These are phyloP conservation scores for Lanius ludovicianus DNA, from an alignment of 2,113 vertebrate genomes.

Conservation along the genomic window DNA sequence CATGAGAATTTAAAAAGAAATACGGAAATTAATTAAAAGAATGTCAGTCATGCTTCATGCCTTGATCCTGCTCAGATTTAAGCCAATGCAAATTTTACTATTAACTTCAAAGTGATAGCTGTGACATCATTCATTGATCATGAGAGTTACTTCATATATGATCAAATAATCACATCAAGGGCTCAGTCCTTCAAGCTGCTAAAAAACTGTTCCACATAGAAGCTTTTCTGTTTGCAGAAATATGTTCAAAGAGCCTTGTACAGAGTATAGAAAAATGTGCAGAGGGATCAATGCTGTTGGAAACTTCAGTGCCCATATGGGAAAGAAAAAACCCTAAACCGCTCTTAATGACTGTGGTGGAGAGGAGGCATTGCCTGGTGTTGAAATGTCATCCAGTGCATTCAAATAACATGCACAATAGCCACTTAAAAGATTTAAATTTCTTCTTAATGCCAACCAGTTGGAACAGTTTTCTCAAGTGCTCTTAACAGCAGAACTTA, in stretches of 20 bases:
- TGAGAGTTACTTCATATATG: conserved; percentile 30
- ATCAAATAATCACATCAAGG: conserved; percentile 52
- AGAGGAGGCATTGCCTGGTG: conserved; percentile 53
- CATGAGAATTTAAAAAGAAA: conserved; percentile 50
- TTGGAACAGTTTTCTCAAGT: conserved; percentile 28
- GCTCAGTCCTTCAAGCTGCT: conserved; percentile 33
- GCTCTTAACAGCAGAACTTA: background rate
- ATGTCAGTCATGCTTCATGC: conserved; percentile 12
- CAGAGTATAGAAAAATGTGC: conserved; percentile 33
- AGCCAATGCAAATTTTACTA: conserved; percentile 28
- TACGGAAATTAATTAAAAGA: conserved; percentile 40
- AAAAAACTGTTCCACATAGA: conserved; percentile 39
- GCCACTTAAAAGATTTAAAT: conserved; percentile 54
- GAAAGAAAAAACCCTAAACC: background rate
- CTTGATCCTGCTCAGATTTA: conserved; percentile 39
- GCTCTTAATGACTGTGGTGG: conserved; percentile 33
- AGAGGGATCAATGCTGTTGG: conserved; percentile 29
- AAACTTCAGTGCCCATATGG: conserved; percentile 55
- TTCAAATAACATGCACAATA: conserved; percentile 45
- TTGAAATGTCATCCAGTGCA: conserved; percentile 50
- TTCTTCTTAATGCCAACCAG: conserved; percentile 51
- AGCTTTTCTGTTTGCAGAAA: conserved; percentile 26
- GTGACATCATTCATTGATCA: conserved; percentile 48
- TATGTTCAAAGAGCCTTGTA: conserved; percentile 32
- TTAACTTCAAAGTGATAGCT: conserved; percentile 49